Percentiles rank a stretch among this genome's conserved stretches.
These are phyloP conservation scores for Cinara cedri DNA, from an alignment of 2,888 invertebrate species.

Conservation along the genomic window DNA sequence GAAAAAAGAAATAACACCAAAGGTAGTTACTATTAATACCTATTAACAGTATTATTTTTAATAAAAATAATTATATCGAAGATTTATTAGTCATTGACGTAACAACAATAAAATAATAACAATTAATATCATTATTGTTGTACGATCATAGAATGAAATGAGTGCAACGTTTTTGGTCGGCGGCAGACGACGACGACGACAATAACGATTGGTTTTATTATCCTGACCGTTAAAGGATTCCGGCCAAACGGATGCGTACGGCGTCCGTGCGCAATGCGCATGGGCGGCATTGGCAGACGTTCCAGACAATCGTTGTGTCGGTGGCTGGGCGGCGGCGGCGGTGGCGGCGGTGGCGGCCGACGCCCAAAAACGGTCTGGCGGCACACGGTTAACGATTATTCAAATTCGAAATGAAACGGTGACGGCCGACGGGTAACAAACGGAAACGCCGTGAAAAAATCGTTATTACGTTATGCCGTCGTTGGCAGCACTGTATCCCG, in stretches of 20 bases:
- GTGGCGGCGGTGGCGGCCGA: conserved; percentile 12
- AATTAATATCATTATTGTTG: no score
- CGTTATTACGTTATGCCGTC: conserved; percentile 19
- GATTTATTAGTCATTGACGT: no score
- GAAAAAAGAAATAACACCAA: no score
- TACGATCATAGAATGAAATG: no score
- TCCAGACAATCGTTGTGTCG: conserved; percentile 8
- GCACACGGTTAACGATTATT: conserved; percentile 49
- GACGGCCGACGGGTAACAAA: not conserved
- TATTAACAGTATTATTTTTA: no score
- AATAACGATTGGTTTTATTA: conserved; percentile 6
- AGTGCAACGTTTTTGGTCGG: no score
- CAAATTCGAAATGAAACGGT: conserved; percentile 35
- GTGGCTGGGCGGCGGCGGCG: conserved; percentile 15
- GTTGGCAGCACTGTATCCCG: conserved; percentile 29
- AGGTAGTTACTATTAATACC: no score
- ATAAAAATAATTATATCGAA: no score
- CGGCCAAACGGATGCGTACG: not conserved
- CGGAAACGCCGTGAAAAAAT: conserved; percentile 42
- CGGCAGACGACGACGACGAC: not conserved
- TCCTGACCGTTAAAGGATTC: conserved; percentile 25
- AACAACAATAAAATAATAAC: no score
- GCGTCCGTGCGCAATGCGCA: not conserved
- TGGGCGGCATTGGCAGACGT: conserved; percentile 15
- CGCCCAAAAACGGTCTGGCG: conserved; percentile 25